Percentiles rank a stretch among this genome's conserved stretches.
Conservation (phyloP, 2,797 vertebrate species). For the Limosa lapponica region DNA sequence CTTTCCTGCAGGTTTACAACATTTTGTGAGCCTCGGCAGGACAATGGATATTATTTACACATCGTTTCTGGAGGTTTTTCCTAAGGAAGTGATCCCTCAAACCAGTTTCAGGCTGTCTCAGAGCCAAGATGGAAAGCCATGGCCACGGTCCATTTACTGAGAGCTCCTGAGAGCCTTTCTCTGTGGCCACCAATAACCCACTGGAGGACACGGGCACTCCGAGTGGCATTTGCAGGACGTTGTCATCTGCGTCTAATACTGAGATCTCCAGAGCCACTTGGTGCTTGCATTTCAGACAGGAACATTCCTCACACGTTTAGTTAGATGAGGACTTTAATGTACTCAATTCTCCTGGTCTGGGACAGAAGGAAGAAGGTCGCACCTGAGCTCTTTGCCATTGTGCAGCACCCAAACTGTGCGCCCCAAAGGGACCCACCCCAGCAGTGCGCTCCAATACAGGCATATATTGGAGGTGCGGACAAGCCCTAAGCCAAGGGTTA, state of each 20-base stretch:
- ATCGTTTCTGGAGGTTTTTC: background rate
- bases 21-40: background rate
- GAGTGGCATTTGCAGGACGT: rapidly evolving
- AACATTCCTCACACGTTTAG: background rate
- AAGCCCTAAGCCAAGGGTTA: background rate
- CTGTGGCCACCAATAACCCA: background rate
- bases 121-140: background rate
- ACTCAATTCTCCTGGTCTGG: background rate
- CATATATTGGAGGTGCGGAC: background rate
- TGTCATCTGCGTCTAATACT: rapidly evolving
- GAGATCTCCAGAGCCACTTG: background rate
- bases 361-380: background rate
- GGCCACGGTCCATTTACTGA: background rate
- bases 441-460: rapidly evolving
- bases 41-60: background rate
- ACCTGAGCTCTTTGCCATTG: background rate
- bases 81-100: background rate
- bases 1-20: background rate
- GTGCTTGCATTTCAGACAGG: background rate
- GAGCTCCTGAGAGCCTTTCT: background rate
- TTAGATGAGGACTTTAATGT: background rate
- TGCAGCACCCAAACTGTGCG: background rate
- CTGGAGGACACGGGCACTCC: rapidly evolving
- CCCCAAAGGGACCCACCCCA: background rate
- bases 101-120: background rate